Evolutionary conservation across 1,140 invertebrate genomes (phyloP), one percentile per base, ranked within the genome.

Genomic region (Tetramorium alpestre): DNA sequence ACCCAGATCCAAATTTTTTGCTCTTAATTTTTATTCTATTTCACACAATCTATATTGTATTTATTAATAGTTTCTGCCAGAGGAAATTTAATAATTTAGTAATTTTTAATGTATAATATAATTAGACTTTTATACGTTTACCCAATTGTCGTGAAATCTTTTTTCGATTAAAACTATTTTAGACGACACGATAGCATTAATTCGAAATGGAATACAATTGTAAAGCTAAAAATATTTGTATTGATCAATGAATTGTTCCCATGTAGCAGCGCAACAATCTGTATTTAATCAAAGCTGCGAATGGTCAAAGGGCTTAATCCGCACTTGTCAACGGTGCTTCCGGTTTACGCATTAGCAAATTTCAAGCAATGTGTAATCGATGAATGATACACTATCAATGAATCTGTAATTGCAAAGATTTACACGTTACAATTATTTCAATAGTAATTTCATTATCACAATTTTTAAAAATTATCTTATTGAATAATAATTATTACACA

Each of bases 291-390:
- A 84, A 73, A 84, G 54, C 44, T 49, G 41, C 69, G 44, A 60
- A 75, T 84, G 54, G 69, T 84, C 80, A 84, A 84, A 84, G 80
- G 80, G 69, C 69, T 84, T 75, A 84, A 84, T 84, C 54, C 41
- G 41, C 25, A 62, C 69, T 84, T 75, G 80, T 84, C 80, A 75
- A 28, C 41, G 69, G 67, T 84, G 80, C 41, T 60, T 84, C 80
- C 67, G 67, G 67, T 73, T 82, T 73, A 70, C 56, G 41, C 80
- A 84, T 84, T 84, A 84, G 28, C 28, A 54, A 28, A 41, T 84
- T 51, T 51, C 69, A 73, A 84, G 69, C 80, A 73, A 84, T 84
- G 41, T 84, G 80, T 73, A 84, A 73, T 84, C 80, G 56, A 84
- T 84, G 25, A 84, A 67, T 38, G 18, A 54, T 58, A 18, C 25